A percentile compares a stretch with the other conserved stretches of the same genome.
Conservation (phyloP, 1,140 invertebrate genomes). For the Planococcus citri region DNA sequence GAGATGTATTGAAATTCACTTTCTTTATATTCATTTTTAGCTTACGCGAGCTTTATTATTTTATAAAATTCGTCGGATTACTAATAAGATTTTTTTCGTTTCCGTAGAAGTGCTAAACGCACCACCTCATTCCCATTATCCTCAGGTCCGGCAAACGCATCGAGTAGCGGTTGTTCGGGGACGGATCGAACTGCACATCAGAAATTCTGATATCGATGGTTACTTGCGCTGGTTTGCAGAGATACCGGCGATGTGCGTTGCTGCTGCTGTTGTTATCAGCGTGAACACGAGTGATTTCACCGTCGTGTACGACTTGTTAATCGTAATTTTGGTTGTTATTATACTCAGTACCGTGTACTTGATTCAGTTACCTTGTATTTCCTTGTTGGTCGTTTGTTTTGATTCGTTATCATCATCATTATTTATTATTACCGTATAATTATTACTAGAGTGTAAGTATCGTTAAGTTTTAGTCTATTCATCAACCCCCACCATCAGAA, state of each 20-base stretch:
- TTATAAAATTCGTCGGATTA: too few relatives aligned
- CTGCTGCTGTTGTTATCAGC: constrained; percentile 1
- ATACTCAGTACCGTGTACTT: background rate
- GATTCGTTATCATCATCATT: constrained; percentile 2
- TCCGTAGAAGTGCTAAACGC: constrained; percentile 22
- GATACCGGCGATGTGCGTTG: background rate
- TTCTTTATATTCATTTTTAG: too few relatives aligned
- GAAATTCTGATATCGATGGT: constrained; percentile 17
- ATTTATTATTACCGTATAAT: background rate
- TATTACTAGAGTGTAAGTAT: background rate
- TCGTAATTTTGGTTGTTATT: background rate
- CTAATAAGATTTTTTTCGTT: background rate
- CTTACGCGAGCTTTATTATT: too few relatives aligned
- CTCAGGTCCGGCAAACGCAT: background rate
- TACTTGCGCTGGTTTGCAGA: background rate
- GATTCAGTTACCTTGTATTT: constrained; percentile 3
- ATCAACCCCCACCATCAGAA: background rate
- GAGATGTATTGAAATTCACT: too few relatives aligned
- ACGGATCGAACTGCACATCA: background rate
- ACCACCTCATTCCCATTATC: constrained; percentile 24
- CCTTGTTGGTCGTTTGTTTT: background rate
- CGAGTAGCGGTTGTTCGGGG: background rate
- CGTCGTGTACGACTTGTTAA: too few relatives aligned
- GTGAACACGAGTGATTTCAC: constrained; percentile 4
- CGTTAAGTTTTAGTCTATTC: background rate